Percentiles rank a stretch among this genome's conserved stretches.
phyloP scores from a whole-genome alignment of 2,888 invertebrate species.

The Lepidocyrtinus sp. region DNA sequence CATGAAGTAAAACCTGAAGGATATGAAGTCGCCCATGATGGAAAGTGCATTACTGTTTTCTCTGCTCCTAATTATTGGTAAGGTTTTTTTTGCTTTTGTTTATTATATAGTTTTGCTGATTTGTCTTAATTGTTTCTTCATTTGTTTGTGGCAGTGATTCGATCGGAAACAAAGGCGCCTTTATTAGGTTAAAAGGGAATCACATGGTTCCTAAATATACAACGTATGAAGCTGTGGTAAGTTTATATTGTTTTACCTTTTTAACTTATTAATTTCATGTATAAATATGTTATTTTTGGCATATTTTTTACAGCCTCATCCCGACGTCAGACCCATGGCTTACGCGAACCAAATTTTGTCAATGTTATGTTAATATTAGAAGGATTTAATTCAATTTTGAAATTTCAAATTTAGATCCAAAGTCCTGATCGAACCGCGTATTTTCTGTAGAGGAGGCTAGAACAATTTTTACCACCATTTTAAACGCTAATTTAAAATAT shows the following conservation, averaged over 20 bases:
- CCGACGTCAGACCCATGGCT: slow-evolving; percentile 97
- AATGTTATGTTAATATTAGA: slow-evolving; percentile 66
- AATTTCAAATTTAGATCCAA: no score
- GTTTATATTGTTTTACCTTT: slow-evolving; percentile 71
- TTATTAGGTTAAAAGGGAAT: slow-evolving; percentile 93
- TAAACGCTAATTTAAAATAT: no score
- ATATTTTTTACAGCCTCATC: slow-evolving; percentile 90
- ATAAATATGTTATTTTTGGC: slow-evolving; percentile 45
- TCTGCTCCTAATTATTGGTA: slow-evolving; percentile 99
- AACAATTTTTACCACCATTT: no score
- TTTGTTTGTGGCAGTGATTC: slow-evolving; percentile 84
- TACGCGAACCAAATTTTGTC: slow-evolving; percentile 90
- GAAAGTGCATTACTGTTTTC: slow-evolving; percentile 98
- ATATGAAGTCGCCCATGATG: slow-evolving; percentile 94
- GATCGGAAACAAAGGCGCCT: slow-evolving; percentile 99
- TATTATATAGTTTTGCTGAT: slow-evolving; percentile 10
- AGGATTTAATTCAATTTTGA: no score
- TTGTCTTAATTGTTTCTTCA: neutral
- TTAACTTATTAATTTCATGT: slow-evolving; percentile 20
- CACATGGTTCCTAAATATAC: slow-evolving; percentile 92
- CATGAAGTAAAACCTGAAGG: slow-evolving; percentile 98
- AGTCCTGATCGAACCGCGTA: no score
- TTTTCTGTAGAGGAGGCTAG: no score
- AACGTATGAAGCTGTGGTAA: slow-evolving; percentile 95
- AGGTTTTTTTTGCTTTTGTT: slow-evolving; percentile 70